phyloP scores from a whole-genome alignment of 92 coral and sea anemone genomes.

The Plumapathes pennacea region DNA sequence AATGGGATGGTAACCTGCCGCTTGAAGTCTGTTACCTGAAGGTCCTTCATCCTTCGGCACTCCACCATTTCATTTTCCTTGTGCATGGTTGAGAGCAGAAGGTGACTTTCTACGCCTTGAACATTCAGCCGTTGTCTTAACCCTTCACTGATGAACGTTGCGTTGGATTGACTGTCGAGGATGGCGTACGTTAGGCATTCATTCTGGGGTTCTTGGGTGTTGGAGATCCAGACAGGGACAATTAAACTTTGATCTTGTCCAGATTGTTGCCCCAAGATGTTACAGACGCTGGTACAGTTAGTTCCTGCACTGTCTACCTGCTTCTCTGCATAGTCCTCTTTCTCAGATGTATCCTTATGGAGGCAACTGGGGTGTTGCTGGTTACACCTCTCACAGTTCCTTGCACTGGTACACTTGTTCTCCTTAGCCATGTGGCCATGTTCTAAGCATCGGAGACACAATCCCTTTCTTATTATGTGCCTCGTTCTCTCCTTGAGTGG shows the following conservation, averaged over 20 bases:
- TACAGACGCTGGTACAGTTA: conserved; percentile 21
- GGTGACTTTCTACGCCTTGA: conserved; percentile 40
- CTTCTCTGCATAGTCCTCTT: not conserved
- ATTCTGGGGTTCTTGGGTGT: conserved; percentile 3
- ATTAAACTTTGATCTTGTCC: conserved; percentile 46
- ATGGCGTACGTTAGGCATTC: conserved; percentile 46
- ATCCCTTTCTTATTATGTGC: conserved; percentile 28
- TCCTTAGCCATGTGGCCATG: conserved; percentile 59
- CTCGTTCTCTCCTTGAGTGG: conserved; percentile 33
- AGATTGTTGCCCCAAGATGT: conserved; percentile 30
- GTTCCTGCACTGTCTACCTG: not conserved
- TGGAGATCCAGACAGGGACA: conserved; percentile 37
- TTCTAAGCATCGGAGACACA: conserved; percentile 34
- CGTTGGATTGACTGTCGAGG: conserved; percentile 51
- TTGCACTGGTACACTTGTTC: conserved; percentile 18
- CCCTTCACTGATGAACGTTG: conserved; percentile 48
- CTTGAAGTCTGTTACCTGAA: conserved; percentile 18
- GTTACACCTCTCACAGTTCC: conserved; percentile 29
- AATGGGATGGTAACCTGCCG: conserved; percentile 8
- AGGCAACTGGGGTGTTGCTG: conserved; percentile 46
- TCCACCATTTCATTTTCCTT: conserved; percentile 37
- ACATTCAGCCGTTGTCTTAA: conserved; percentile 13
- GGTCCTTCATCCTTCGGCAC: conserved; percentile 33
- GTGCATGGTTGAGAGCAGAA: conserved; percentile 50
- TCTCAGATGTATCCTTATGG: no score